A percentile compares a stretch with the other conserved stretches of the same genome.
Conservation (phyloP, 2,888 invertebrate species). For the Muscina levida region DNA sequence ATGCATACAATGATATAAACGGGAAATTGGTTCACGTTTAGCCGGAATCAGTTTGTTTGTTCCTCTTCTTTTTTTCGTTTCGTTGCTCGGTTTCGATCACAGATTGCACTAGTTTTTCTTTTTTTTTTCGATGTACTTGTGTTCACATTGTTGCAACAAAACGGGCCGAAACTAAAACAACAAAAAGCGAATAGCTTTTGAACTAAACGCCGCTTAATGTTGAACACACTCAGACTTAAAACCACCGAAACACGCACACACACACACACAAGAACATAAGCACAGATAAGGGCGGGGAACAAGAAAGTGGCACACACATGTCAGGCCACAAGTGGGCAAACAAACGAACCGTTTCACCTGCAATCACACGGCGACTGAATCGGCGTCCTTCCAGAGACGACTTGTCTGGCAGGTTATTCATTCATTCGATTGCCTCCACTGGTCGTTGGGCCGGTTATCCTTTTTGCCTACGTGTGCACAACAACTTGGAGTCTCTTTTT, state of each 20-base stretch:
- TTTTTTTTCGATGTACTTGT: background rate
- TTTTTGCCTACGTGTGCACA: constrained; percentile 39
- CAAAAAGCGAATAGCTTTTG: constrained; percentile 36
- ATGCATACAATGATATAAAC: background rate
- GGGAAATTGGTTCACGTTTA: constrained; percentile 33
- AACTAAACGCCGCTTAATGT: constrained; percentile 53
- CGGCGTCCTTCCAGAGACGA: constrained; percentile 36
- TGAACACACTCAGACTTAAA: constrained; percentile 30
- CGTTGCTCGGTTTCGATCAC: constrained; percentile 11
- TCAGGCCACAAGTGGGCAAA: constrained; percentile 64
- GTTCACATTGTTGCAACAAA: constrained; percentile 23
- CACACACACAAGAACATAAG: constrained; percentile 27
- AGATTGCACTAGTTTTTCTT: constrained; percentile 33
- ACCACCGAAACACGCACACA: background rate
- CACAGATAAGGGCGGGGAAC: constrained; percentile 19
- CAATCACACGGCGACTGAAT: constrained; percentile 65
- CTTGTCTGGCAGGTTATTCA: constrained; percentile 43
- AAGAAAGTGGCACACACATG: constrained; percentile 54
- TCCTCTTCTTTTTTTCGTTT: background rate
- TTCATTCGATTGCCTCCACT: constrained; percentile 12
- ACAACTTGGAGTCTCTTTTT: constrained; percentile 11
- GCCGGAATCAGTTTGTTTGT: constrained; percentile 23
- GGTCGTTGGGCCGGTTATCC: constrained; percentile 51
- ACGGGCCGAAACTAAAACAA: constrained; percentile 29
- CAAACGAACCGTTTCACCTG: constrained; percentile 66